Conservation (phyloP, 2,797 vertebrate genomes). For the Alca torda region DNA sequence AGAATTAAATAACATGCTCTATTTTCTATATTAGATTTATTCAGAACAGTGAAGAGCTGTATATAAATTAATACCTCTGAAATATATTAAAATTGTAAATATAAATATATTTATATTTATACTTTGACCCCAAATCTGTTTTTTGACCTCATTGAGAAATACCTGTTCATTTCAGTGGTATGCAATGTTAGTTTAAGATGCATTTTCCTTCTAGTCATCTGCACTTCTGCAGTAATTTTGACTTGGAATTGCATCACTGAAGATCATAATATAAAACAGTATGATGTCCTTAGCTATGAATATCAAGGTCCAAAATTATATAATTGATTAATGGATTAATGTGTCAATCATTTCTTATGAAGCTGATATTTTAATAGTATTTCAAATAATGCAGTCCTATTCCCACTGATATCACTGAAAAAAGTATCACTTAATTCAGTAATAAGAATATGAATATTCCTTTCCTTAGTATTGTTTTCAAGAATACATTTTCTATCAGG, state of each 20-base stretch:
- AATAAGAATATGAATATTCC: neutral
- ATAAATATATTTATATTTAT: neutral
- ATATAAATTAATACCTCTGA: neutral
- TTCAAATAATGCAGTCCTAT: neutral
- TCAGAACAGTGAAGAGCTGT: neutral
- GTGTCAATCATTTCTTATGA: neutral
- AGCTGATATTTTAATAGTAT: neutral
- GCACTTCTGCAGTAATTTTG: neutral
- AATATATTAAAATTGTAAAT: neutral
- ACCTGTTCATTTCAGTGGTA: neutral
- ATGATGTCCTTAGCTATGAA: neutral
- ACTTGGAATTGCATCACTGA: neutral
- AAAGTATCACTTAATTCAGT: neutral
- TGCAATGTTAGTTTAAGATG: neutral
- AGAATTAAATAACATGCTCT: slow-evolving; percentile 41
- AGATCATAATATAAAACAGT: neutral
- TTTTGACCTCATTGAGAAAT: neutral
- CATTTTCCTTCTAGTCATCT: neutral
- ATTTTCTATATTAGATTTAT: neutral
- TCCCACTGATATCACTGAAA: neutral
- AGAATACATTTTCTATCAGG: neutral
- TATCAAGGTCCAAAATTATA: neutral
- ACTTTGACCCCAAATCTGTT: neutral
- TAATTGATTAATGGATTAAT: neutral
- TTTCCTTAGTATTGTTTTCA: neutral